Evolutionary conservation across 1,140 invertebrate species (phyloP).

Genomic region (Neoseiulus cucumeris): DNA sequence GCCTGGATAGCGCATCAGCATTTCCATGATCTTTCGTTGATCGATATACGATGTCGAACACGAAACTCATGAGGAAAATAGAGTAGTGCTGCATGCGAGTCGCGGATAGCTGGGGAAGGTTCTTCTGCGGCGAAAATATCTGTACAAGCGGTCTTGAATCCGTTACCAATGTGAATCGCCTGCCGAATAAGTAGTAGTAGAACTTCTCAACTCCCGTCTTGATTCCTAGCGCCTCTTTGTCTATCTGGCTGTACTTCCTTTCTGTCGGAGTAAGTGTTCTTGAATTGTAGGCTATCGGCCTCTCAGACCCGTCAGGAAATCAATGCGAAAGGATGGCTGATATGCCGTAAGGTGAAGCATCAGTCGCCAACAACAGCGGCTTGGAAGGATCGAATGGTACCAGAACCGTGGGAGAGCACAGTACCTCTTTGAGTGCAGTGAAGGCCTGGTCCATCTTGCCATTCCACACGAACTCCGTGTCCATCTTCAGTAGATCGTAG

Average conservation of each 20-base stretch:
- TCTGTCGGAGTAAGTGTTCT: constrained; percentile 28
- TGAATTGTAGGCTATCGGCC: constrained; percentile 31
- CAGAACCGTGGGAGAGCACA: not conserved
- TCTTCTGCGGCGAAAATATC: constrained; percentile 26
- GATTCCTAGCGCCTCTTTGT: constrained; percentile 34
- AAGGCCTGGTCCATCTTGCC: not conserved
- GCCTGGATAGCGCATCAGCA: too few relatives aligned
- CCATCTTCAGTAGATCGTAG: constrained; percentile 20
- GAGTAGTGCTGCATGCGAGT: constrained; percentile 26
- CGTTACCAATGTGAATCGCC: constrained; percentile 28
- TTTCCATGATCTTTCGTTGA: too few relatives aligned
- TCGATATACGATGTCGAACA: too few relatives aligned
- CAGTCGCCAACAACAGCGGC: constrained; percentile 21
- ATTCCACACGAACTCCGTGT: constrained; percentile 8
- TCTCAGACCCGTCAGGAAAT: constrained; percentile 24
- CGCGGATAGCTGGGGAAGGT: constrained; percentile 22
- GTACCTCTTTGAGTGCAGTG: not conserved
- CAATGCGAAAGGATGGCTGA: constrained; percentile 31
- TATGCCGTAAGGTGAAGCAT: constrained; percentile 31
- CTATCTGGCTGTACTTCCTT: constrained; percentile 31
- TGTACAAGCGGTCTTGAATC: constrained; percentile 31
- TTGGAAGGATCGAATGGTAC: not conserved
- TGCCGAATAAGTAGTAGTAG: constrained; percentile 31
- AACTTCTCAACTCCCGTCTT: too few relatives aligned
- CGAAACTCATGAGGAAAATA: too few relatives aligned